Evolutionary conservation across 2,113 vertebrate genomes (phyloP), one percentile per base, ranked within the genome.

Genomic region (Callopanchax toddi): DNA sequence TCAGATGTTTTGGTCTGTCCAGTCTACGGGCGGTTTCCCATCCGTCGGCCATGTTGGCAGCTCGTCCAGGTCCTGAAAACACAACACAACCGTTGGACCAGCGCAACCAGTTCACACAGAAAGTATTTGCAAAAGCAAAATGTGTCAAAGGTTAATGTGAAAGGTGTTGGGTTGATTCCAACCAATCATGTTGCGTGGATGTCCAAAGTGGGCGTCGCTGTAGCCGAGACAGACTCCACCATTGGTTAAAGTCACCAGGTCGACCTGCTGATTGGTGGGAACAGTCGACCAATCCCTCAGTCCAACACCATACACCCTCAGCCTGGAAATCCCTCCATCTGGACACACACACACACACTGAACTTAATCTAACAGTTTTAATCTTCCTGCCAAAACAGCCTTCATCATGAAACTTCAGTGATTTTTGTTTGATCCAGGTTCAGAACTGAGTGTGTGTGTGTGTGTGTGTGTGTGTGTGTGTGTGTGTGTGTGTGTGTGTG

Each of bases 141-240:
- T 32, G 6, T 3, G 16, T 40, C 1, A 15, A 40, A 26, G 10
- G 4, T n/a, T 42, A 39, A 11, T 10, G 9, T 42, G 4, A 44
- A 8, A 7, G 29, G 1, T 15, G 16, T 40, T 34, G 5, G 20
- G 16, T 1, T 54, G 2, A 63, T n/a, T 55, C 34, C 25, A 86
- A 95, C 95, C 94, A 82, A 95, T 94, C 74, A 95, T 91, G 74
- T 94, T 95, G 67, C 92, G 93, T 1, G 94, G 95, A 81, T 96
- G 95, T 16, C 95, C 95, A 59, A 91, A 93, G 69, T 93, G 92
- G 46, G 94, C 92, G 25, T 94, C 78, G 16, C 94, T 96, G 70
- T 90, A 95, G n/a, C 93, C 93, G 1, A 95, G 89, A 60, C 94
- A 96, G 64, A 93, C 85, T 0, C 94, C 94, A 2, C 94, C 95